phyloP scores from a whole-genome alignment of 2,113 vertebrate genomes.

The Ascaphus truei region DNA sequence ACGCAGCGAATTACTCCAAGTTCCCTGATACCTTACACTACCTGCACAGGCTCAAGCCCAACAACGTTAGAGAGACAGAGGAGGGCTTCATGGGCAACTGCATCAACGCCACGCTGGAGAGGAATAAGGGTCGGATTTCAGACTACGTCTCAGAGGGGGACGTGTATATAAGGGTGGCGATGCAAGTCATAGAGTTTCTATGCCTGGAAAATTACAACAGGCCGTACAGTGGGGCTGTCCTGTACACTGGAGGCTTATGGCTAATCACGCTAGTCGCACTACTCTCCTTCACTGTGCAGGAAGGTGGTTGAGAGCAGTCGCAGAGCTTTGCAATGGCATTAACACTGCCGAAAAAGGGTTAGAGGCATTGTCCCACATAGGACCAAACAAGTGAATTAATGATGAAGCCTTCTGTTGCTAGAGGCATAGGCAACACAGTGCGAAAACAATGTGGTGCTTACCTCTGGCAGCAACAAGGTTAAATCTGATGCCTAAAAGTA shows the following conservation, averaged over 20 bases:
- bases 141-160: not conserved
- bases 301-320: not conserved
- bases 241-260: not conserved
- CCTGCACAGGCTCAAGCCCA: constrained; percentile 4
- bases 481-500: too few relatives aligned
- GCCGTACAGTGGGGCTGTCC: not conserved
- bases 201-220: constrained; percentile 7
- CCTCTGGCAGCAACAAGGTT: too few relatives aligned
- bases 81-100: constrained; percentile 41
- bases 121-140: constrained; percentile 41
- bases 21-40: constrained; percentile 49
- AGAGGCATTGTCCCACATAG: too few relatives aligned
- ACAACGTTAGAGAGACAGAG: constrained; percentile 27
- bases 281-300: not conserved
- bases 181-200: not conserved
- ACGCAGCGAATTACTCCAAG: constrained; percentile 45
- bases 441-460: too few relatives aligned
- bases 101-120: constrained; percentile 39
- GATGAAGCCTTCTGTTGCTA: too few relatives aligned
- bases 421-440: too few relatives aligned
- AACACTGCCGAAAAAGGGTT: too few relatives aligned
- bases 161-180: not conserved
- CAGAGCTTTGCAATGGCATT: too few relatives aligned
- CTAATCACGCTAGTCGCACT: not conserved
- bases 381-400: too few relatives aligned